Evolutionary conservation across 2,888 invertebrate species (phyloP), one percentile per base, ranked within the genome.

Genomic region (Ischnura elegans): DNA sequence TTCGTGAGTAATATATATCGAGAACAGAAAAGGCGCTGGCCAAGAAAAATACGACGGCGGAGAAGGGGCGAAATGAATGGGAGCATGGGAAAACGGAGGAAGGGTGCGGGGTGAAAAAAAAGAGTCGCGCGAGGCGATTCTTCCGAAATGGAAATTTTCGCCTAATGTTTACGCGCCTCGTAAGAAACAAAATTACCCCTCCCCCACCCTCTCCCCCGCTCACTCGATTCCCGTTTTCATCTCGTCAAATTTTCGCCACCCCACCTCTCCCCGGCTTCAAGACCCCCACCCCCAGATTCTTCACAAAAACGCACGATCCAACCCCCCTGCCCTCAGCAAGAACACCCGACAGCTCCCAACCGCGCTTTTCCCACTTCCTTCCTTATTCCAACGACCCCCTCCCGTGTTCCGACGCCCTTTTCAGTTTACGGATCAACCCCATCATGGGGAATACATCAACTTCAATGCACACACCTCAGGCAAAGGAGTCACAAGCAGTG

Each of bases 171-270:
- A 86, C 86, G 90, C 61, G 90, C 43, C 87, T 87, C 90, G 90
- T n/a, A 66, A 90, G 90, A 90, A 90, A 90, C 90, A 90, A 43
- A 90, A 90, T 90, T 90, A 90, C 90, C 90, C 66, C 43, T n/a
- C n/a, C n/a, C n/a, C n/a, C n/a, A n/a, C n/a, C n/a, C n/a, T n/a
- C n/a, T n/a, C n/a, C n/a, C n/a, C n/a, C n/a, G n/a, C 43, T 90
- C 90, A 43, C 66, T 90, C 61, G 90, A 90, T 86, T 86, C 45
- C 86, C 86, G 86, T 43, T 90, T 90, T 90, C 90, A 90, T 90
- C 45, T 45, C 61, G 61, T 25, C 66, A 8, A 90, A 90, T 90
- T 90, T 90, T 36, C 90, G 55, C 61, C 43, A 6, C 42, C 25
- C 87, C 21, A 16, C 47, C 29, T 55, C 55, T 43, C 55, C 19